Base-by-base conservation (phyloP, 2,113 vertebrate genomes). In the Murina feae region DNA sequence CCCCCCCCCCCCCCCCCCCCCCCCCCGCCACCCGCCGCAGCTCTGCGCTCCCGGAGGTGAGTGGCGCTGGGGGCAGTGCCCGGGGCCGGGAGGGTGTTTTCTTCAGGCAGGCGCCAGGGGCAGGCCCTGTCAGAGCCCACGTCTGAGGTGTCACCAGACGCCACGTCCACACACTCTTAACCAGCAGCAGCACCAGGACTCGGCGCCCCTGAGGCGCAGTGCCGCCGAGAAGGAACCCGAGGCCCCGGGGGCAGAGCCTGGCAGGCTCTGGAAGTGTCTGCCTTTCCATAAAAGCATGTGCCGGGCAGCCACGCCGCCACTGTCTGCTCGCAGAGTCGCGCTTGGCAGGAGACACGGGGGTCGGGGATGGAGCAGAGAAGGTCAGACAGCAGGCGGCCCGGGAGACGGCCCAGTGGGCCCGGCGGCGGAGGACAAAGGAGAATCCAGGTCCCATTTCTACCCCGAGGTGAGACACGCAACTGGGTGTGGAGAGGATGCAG, bases 51-150 rank as follows among this genome's bases (percentile, higher is more conserved):
- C 89, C 78, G 60, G 74, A 83, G 94, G 42, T 9, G 55, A 89
- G 86, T 37, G 23, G 28, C 72, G 2, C 55, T 58, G 11, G 16
- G 18, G 12, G 5, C 53, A 42, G 82, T 66, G 20, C 84, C 89
- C 53, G 30, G 25, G 78, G 32, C 65, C 86, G 44, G 35, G 49
- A 76, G 83, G 95, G 68, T 86, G 85, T 51, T 92, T 90, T 47
- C 53, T 89, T 86, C 91, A 75, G 51, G 83, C 94, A 92, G 76
- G 44, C 68, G 53, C 79, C 89, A 83, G 51, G 66, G 74, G 47
- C 37, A 55, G 20, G 5, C 86, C 55, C 90, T 94, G 81, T 78
- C 53, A 92, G 72, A 86, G 80, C 60, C 86, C 63, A 66, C 49
- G 32, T 85, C 78, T 75, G 72, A 89, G 84, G 68, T 91, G 55